Evolutionary conservation across 1,140 invertebrate species (phyloP), one percentile per base, ranked within the genome.

Genomic region (Cotesia typhae): DNA sequence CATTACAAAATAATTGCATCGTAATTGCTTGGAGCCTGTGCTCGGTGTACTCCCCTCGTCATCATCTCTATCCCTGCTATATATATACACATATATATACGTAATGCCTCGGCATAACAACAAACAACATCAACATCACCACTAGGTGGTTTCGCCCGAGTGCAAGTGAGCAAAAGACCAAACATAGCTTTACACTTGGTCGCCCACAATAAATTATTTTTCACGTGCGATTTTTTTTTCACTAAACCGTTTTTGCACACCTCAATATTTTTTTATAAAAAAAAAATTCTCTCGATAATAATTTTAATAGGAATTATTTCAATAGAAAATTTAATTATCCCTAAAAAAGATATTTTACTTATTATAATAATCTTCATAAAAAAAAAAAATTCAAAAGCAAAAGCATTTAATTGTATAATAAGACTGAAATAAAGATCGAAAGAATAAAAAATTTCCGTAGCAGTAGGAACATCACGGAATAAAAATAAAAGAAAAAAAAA

Each of bases 1-100:
- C 75, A 74, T 74, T 75, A 72, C 71, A 75, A 76, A 76, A 75
- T 79, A 79, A 79, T 79, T 75, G 75, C 72, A 17, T 52, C 60
- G 70, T 75, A 78, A 79, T 79, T 76, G 75, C 73, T 72, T 53
- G 64, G 61, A 4, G 61, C 64, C 60, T 73, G 41, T 35, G 37
- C 69, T 64, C 20, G 7, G 7, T 61, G 35, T 61, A 61, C 20
- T 37, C 41, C 41, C 41, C 41, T 47, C 41, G 41, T 47, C 41
- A 47, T 47, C 41, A 47, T 47, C 41, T 47, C 41, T 47, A 47
- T 47, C 41, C 6, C 10, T 10, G 6, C 41, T 47, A 47, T 47
- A 47, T 0, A 41, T 47, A 47, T 47, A 47, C 5, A 41, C 0
- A 47, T 41, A 41, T 41, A 47, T 47, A 47, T 47, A 47, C 41